Percentiles rank a stretch among this genome's conserved stretches.
Conservation (phyloP, 2,888 invertebrate genomes). For the Ophonus ardosiacus region DNA sequence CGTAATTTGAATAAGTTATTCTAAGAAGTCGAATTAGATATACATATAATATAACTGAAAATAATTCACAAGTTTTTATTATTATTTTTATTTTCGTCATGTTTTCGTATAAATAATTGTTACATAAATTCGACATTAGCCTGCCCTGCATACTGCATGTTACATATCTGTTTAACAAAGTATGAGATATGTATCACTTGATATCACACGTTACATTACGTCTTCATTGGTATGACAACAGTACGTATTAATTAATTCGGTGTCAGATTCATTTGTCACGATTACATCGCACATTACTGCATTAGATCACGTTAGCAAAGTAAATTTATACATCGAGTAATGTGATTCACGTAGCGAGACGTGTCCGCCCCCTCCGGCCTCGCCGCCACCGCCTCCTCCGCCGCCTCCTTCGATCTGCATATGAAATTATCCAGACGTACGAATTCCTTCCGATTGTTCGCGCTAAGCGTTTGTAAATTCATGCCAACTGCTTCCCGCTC, state of each 20-base stretch:
- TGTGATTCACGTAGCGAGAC: constrained; percentile 24
- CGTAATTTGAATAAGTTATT: too few species aligned
- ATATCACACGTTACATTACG: constrained; percentile 17
- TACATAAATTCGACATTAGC: too few species aligned
- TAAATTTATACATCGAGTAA: constrained; percentile 41
- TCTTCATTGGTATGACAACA: constrained; percentile 32
- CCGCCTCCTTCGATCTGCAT: constrained; percentile 45
- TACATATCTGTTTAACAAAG: not conserved
- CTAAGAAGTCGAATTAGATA: too few species aligned
- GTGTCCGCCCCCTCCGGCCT: not conserved
- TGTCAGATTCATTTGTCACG: constrained; percentile 52
- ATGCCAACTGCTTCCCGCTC: not conserved
- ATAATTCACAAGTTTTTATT: too few species aligned
- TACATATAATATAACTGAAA: too few species aligned
- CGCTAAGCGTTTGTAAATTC: constrained; percentile 44
- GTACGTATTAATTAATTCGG: constrained; percentile 46
- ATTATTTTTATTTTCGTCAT: too few species aligned
- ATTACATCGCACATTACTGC: constrained; percentile 43
- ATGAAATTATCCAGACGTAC: constrained; percentile 46
- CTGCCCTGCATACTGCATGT: too few species aligned
- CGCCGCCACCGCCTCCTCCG: not conserved
- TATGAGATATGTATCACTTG: not conserved
- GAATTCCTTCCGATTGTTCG: constrained; percentile 48
- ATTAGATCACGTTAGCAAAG: constrained; percentile 54
- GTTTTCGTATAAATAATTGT: too few species aligned